Evolutionary conservation across 2,797 vertebrate species (phyloP).

Genomic region (Australoheros facetus): DNA sequence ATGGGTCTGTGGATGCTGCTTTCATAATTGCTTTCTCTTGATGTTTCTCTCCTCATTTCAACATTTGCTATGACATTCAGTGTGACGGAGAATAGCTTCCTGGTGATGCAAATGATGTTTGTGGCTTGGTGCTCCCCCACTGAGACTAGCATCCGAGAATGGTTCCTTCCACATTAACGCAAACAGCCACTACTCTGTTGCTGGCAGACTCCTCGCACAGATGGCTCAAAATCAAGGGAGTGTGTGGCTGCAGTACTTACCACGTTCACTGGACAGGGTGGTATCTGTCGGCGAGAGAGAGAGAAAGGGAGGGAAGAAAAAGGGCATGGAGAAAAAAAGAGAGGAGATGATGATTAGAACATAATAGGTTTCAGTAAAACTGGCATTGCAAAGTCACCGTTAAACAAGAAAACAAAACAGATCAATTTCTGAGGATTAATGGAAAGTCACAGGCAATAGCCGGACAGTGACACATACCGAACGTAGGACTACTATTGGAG

Average conservation of each 20-base stretch:
- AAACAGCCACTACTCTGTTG: slow-evolving; percentile 41
- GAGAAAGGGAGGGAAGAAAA: neutral
- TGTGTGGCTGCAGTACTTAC: slow-evolving; percentile 64
- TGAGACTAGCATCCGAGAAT: slow-evolving; percentile 54
- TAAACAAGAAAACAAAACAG: slow-evolving; percentile 53
- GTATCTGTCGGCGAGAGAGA: slow-evolving; percentile 66
- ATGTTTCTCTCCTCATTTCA: slow-evolving; percentile 58
- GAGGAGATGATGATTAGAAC: slow-evolving; percentile 52
- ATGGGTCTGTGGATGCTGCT: slow-evolving; percentile 66
- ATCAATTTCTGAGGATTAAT: slow-evolving; percentile 58
- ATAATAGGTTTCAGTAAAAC: slow-evolving; percentile 45
- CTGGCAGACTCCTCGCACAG: slow-evolving; percentile 34
- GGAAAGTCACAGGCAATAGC: slow-evolving; percentile 49
- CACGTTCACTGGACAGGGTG: slow-evolving; percentile 73
- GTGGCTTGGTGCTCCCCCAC: slow-evolving; percentile 21
- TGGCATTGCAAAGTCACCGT: slow-evolving; percentile 41
- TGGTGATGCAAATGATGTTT: slow-evolving; percentile 64
- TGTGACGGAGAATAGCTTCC: slow-evolving; percentile 57
- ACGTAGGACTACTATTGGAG: slow-evolving; percentile 20
- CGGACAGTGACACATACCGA: slow-evolving; percentile 47
- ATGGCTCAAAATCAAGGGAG: slow-evolving; percentile 47
- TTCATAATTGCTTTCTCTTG: slow-evolving; percentile 66
- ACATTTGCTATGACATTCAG: slow-evolving; percentile 57
- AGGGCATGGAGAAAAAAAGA: neutral
- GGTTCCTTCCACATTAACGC: slow-evolving; percentile 55